Evolutionary conservation across 2,113 vertebrate genomes (phyloP), one percentile per base, ranked within the genome.

Genomic region (Phasianus colchicus): DNA sequence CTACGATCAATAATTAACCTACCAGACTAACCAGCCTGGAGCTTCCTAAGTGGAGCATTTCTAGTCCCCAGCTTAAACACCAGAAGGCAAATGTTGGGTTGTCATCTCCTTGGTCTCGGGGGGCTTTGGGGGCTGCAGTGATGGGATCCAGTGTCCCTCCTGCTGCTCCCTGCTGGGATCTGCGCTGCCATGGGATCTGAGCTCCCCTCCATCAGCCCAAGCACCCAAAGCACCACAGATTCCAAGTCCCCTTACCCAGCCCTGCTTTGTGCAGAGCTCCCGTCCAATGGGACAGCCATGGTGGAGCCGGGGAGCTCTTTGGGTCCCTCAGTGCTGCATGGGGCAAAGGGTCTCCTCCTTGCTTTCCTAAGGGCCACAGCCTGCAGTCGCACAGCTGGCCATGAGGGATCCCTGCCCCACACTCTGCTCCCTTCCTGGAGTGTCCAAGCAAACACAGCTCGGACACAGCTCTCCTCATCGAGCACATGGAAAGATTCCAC

Each of bases 391-490:
- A 57, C 54, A 57, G 27, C 27, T 29, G 9, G 14, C 52, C 25
- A 29, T 29, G 50, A 52, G 50, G 50, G 50, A 9, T 52, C 52
- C 52, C 27, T 54, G 52, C 52, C 27, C 52, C 27, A 54, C 27
- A 15, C 27, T 54, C 27, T 30, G 52, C 15, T 10, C 27, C 52
- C 52, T 54, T 72, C 48, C 50, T 38, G 0, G 0, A 6, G 42
- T 9, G 16, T 3, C 17, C 4, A 32, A 72, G 2, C 20, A 2
- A 0, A 4, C 11, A 4, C 13, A 66, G 10, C 25, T 69, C 32
- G 27, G 21, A 30, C 9, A 19, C 22, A n/a, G 50, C 65, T 83
- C 63, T 79, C 54, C 48, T 77, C 10, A 43, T 36, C 34, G 76
- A 88, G 73, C 3, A 2, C 34, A 1, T 52, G 52, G 27, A 17